phyloP scores from a whole-genome alignment of 92 coral and sea anemone species.

The Parazoanthus darwini region DNA sequence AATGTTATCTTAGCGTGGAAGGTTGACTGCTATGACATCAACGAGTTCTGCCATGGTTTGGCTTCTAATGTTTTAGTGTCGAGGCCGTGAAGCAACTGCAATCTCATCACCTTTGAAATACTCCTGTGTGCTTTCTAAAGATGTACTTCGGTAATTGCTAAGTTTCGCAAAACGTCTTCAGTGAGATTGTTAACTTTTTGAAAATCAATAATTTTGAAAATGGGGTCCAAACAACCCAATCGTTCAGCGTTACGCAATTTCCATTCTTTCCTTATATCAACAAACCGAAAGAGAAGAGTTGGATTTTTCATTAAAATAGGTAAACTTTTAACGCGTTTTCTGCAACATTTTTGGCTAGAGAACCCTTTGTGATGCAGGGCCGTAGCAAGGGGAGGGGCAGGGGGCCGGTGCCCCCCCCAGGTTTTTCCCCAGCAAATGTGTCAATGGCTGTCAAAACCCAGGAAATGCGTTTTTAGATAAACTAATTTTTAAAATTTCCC shows the following conservation, averaged over 20 bases:
- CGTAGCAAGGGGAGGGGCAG: no score
- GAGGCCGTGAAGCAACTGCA: no score
- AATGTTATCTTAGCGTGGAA: conserved; percentile 48
- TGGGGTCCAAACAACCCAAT: conserved; percentile 38
- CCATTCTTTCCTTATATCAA: no score
- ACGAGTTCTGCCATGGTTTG: conserved; percentile 48
- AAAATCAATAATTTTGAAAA: conserved; percentile 47
- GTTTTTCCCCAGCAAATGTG: no score
- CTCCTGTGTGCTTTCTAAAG: conserved; percentile 28
- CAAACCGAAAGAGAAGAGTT: no score
- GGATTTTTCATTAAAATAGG: not conserved
- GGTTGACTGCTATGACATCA: conserved; percentile 26
- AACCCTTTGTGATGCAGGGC: not conserved
- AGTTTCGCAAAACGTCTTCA: conserved; percentile 29
- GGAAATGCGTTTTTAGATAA: no score
- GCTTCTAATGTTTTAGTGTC: not conserved
- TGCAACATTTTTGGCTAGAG: not conserved
- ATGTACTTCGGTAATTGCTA: conserved; percentile 46
- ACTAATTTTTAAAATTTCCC: no score
- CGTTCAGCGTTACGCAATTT: conserved; percentile 11
- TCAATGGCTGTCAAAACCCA: no score
- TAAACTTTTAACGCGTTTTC: not conserved
- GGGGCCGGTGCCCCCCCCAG: no score
- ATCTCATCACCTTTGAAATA: conserved; percentile 15
- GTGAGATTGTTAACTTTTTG: conserved; percentile 40